Evolutionary conservation across 92 coral and sea anemone species (phyloP).

Genomic region (Porites cylindrica): DNA sequence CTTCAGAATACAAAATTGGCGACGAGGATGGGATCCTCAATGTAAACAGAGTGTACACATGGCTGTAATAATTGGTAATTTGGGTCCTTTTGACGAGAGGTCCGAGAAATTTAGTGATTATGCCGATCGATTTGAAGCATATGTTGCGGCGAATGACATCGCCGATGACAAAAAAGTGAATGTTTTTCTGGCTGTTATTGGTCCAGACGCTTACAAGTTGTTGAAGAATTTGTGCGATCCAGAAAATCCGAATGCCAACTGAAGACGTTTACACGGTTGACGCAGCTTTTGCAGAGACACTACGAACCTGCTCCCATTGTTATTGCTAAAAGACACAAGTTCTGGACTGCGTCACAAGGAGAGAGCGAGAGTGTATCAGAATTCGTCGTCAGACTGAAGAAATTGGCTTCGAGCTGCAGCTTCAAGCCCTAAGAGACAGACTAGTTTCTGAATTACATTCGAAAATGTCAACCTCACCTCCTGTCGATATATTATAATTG

Average conservation of each 20-base stretch:
- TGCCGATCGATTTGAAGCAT: slow-evolving; percentile 32
- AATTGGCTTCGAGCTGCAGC: slow-evolving; percentile 37
- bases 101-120: no score
- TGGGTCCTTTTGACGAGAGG: no score
- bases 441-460: slow-evolving; percentile 47
- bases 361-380: slow-evolving; percentile 41
- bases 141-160: slow-evolving; percentile 24
- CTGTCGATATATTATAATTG: no score
- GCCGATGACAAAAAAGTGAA: slow-evolving; percentile 19
- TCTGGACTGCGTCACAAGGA: slow-evolving; percentile 28
- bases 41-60: no score
- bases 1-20: no score
- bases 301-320: slow-evolving; percentile 44
- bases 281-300: slow-evolving; percentile 16
- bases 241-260: slow-evolving; percentile 13
- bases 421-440: slow-evolving; percentile 40
- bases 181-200: slow-evolving; percentile 43
- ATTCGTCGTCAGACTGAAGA: slow-evolving; percentile 32
- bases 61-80: no score
- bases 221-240: slow-evolving; percentile 49
- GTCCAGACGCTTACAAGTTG: slow-evolving; percentile 40
- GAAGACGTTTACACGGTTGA: background rate
- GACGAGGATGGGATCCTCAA: no score
- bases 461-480: slow-evolving; percentile 36
- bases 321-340: slow-evolving; percentile 11